Evolutionary conservation across 2,113 vertebrate species (phyloP).

Genomic region (Thomomys bottae): DNA sequence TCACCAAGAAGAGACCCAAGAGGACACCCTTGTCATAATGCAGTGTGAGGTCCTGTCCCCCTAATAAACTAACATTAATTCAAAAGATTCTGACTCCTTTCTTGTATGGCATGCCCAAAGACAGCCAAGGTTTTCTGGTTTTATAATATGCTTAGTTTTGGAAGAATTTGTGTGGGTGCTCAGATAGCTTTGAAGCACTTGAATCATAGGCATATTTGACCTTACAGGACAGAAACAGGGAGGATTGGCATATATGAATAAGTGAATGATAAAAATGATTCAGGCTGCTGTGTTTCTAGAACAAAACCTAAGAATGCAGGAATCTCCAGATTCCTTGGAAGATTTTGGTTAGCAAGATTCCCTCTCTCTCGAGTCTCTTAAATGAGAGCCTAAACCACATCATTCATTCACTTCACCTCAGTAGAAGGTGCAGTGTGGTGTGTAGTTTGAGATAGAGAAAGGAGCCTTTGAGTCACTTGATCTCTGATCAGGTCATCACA

Average conservation of each 20-base stretch:
- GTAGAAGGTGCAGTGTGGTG: neutral
- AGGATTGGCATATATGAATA: neutral
- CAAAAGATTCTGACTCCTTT: neutral
- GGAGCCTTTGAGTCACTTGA: neutral
- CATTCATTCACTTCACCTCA: neutral
- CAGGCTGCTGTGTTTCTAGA: neutral
- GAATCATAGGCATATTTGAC: neutral
- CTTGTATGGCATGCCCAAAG: neutral
- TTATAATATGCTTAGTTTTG: neutral
- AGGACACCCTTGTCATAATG: neutral
- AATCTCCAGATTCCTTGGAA: neutral
- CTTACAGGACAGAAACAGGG: neutral
- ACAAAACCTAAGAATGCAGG: too few species aligned
- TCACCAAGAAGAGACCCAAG: neutral
- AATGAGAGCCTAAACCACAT: neutral
- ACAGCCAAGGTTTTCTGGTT: neutral
- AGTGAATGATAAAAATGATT: neutral
- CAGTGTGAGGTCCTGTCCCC: neutral
- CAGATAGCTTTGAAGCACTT: neutral
- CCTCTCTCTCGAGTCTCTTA: neutral
- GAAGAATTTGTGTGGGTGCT: neutral
- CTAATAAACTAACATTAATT: neutral
- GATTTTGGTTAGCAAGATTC: neutral
- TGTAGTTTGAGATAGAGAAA: neutral
- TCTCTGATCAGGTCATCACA: slow-evolving; percentile 7